Conservation (phyloP, 2,797 vertebrate species). For the Intellagama lesueurii region DNA sequence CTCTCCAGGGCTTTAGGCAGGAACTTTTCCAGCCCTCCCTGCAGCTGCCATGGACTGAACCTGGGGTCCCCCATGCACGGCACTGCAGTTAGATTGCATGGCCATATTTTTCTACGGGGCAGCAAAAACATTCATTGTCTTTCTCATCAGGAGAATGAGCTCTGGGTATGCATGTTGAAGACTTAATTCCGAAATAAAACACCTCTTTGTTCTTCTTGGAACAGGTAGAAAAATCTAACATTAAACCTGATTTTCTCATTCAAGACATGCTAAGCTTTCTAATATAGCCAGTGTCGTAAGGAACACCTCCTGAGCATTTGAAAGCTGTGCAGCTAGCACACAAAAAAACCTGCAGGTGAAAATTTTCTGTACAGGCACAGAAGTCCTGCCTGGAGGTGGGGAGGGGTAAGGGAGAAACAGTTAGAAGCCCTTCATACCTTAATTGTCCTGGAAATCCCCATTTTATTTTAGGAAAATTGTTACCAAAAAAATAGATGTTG, state of each 20-base stretch:
- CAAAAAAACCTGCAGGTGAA: not conserved
- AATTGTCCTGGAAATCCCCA: not conserved
- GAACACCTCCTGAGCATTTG: not conserved
- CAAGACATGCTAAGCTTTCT: not conserved
- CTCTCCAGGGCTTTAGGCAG: not conserved
- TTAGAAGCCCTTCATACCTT: not conserved
- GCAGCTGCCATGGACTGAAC: too few relatives aligned
- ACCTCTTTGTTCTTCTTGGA: not conserved
- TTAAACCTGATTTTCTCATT: not conserved
- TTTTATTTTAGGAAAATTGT: conserved; percentile 1
- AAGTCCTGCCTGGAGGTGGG: too few relatives aligned
- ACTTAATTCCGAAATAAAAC: not conserved
- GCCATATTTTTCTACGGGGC: not conserved
- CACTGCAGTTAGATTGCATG: not conserved
- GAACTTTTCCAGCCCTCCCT: too few relatives aligned
- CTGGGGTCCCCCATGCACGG: too few relatives aligned
- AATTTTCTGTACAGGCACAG: not conserved
- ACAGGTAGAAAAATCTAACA: not conserved
- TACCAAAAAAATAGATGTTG: not conserved
- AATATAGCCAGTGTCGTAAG: not conserved
- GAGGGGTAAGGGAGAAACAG: not conserved
- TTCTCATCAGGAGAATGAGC: not conserved
- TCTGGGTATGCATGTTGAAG: not conserved
- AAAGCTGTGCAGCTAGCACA: not conserved
- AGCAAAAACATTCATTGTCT: not conserved